Conservation (phyloP, 2,888 invertebrate genomes). For the Artemia sp. region DNA sequence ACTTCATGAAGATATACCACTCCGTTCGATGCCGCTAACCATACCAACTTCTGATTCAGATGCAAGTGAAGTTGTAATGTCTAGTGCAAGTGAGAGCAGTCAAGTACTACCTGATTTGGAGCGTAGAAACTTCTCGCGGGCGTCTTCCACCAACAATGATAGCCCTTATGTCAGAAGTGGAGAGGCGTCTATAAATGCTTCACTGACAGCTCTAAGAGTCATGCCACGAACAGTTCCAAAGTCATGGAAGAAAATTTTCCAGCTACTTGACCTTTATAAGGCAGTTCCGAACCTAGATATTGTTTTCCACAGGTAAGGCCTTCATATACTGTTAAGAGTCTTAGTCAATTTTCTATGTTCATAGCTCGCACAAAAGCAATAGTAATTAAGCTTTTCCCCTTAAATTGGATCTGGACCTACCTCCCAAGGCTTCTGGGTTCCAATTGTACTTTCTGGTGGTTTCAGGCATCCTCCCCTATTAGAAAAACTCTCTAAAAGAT, state of each 20-base stretch:
- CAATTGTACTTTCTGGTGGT: too few relatives aligned
- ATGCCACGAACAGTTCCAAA: constrained; percentile 42
- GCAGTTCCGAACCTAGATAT: constrained; percentile 89
- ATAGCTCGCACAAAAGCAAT: too few relatives aligned
- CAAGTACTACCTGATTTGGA: constrained; percentile 16
- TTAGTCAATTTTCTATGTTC: too few relatives aligned
- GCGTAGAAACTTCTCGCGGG: constrained; percentile 29
- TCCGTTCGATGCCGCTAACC: constrained; percentile 25
- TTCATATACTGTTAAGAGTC: too few relatives aligned
- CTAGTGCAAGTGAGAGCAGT: not conserved
- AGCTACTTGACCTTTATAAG: constrained; percentile 76
- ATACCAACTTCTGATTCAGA: constrained; percentile 23
- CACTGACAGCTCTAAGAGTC: not conserved
- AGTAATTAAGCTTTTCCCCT: too few relatives aligned
- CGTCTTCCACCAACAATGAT: not conserved
- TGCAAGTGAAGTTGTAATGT: constrained; percentile 15
- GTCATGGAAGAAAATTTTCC: constrained; percentile 88
- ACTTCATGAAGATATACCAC: constrained; percentile 47
- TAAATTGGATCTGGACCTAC: too few relatives aligned
- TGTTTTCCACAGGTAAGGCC: constrained; percentile 48
- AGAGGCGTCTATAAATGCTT: not conserved
- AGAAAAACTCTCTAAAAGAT: too few relatives aligned
- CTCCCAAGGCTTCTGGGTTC: too few relatives aligned
- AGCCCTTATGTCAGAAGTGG: not conserved
- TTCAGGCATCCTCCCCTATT: too few relatives aligned